Conservation (phyloP, 2,113 vertebrate species). For the Brachypodius melanocephalos region DNA sequence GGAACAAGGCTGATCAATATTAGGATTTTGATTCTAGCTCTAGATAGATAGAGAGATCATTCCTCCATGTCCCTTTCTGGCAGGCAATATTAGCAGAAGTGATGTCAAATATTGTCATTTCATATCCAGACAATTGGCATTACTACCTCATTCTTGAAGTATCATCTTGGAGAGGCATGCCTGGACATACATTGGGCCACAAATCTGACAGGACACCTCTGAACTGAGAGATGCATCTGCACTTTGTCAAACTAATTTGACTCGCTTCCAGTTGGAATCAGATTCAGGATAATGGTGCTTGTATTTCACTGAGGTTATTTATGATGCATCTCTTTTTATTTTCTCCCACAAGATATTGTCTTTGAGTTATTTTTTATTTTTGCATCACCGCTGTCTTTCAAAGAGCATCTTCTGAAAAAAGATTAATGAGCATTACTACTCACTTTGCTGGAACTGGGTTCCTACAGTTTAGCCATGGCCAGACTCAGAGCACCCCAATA, state of each 20-base stretch:
- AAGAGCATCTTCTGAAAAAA: conserved; percentile 37
- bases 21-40: conserved; percentile 25
- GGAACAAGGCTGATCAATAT: conserved; percentile 7
- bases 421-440: background rate
- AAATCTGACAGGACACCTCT: background rate
- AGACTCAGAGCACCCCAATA: conserved; percentile 26
- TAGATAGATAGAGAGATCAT: conserved; percentile 31
- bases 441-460: background rate
- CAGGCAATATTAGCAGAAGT: conserved; percentile 47
- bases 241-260: conserved; percentile 4
- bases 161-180: background rate
- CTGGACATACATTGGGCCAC: conserved; percentile 6
- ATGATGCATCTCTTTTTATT: background rate
- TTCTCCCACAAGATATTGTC: background rate
- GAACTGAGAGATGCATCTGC: background rate
- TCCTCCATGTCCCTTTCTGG: conserved; percentile 25
- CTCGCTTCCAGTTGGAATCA: background rate
- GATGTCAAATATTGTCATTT: conserved; percentile 63
- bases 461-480: conserved; percentile 28
- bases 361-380: conserved; percentile 45
- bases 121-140: conserved; percentile 1
- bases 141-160: background rate
- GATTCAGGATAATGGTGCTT: background rate
- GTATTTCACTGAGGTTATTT: background rate
- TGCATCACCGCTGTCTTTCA: conserved; percentile 25